Evolutionary conservation across 2,888 invertebrate genomes (phyloP).

Genomic region (Netelia inedita): DNA sequence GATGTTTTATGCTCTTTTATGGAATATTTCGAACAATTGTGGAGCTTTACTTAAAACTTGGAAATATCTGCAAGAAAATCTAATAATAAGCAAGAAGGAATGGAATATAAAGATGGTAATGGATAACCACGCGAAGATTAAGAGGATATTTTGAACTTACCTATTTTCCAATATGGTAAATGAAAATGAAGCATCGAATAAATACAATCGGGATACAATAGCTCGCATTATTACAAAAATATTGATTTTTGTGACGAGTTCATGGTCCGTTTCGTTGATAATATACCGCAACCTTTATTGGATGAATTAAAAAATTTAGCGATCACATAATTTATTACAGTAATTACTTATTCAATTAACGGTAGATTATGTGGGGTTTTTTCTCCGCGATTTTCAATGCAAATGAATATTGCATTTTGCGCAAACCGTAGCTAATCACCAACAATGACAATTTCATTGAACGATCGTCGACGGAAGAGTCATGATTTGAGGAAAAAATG

Average conservation of each 20-base stretch:
- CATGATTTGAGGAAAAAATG: conserved; percentile 47
- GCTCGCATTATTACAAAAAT: not conserved
- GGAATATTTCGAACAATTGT: no score
- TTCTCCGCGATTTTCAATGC: conserved; percentile 2
- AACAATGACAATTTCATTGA: conserved; percentile 55
- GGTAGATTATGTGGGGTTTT: conserved; percentile 48
- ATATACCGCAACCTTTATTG: conserved; percentile 67
- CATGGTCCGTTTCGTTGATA: conserved; percentile 9
- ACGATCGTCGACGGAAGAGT: conserved; percentile 50
- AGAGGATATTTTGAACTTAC: not conserved
- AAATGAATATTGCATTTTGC: conserved; percentile 14
- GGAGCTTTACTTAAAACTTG: no score
- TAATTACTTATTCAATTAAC: conserved; percentile 49
- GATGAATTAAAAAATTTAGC: conserved; percentile 33
- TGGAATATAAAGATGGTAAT: no score
- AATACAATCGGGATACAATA: not conserved
- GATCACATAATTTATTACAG: conserved; percentile 50
- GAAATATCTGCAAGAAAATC: no score
- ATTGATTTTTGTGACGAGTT: not conserved
- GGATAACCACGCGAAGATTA: no score
- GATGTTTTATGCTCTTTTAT: not conserved
- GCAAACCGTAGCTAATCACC: conserved; percentile 23
- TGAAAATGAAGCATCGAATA: not conserved
- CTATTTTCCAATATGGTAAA: not conserved
- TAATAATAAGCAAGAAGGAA: no score